phyloP scores from a whole-genome alignment of 2,797 vertebrate genomes.

The Numenius phaeopus region DNA sequence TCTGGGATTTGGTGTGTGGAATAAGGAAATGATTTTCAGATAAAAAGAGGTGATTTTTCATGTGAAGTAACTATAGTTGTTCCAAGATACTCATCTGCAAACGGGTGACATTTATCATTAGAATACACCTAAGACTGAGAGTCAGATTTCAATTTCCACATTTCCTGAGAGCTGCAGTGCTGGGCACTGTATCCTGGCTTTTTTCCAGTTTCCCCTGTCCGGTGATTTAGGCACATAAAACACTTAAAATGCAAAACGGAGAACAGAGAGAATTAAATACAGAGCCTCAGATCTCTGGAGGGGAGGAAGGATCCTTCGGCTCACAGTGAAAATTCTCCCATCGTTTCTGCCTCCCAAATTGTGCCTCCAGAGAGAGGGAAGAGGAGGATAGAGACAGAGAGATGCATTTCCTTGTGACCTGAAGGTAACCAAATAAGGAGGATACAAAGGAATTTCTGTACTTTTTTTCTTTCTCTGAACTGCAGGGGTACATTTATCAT shows the following conservation, averaged over 20 bases:
- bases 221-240: neutral
- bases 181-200: rapidly evolving
- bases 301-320: neutral
- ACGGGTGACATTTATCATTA: neutral
- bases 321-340: neutral
- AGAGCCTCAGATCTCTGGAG: neutral
- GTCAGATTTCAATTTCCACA: neutral
- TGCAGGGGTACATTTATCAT: neutral
- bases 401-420: neutral
- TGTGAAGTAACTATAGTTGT: neutral
- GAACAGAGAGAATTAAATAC: neutral
- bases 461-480: neutral
- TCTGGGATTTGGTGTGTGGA: neutral
- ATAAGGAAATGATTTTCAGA: neutral
- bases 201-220: neutral
- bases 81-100: neutral
- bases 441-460: neutral
- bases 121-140: rapidly evolving
- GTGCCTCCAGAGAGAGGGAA: neutral
- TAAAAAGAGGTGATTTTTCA: neutral
- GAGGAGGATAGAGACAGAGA: neutral
- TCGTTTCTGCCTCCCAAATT: neutral
- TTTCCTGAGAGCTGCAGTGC: neutral
- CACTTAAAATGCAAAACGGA: neutral
- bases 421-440: neutral